Evolutionary conservation across 2,113 vertebrate species (phyloP), one percentile per base, ranked within the genome.

Genomic region (Semnornis frantzii): DNA sequence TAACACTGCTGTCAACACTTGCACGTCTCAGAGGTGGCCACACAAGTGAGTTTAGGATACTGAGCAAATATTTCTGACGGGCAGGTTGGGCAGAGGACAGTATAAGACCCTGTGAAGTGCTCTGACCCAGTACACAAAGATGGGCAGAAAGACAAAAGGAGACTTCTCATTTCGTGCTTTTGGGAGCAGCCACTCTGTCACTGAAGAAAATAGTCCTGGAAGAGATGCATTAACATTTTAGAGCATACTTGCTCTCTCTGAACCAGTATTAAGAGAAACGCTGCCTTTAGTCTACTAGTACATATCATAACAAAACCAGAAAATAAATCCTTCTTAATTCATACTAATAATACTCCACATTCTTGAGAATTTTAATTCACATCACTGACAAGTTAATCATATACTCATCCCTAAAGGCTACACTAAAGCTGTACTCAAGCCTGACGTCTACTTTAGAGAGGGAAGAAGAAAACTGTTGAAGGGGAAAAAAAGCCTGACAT

Each of bases 31-130:
- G 9, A 27, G 48, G 11, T 28, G 23, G 17, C 27, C 42, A n/a
- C 28, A 18, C 8, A 2, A 30, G 10, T 3, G 31, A 46, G 3
- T 4, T 14, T 24, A 8, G 16, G 54, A 54, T 13, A 34, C 15
- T 1, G 15, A 78, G 62, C 31, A 82, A 63, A 42, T 6, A 42
- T n/a, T 50, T 54, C 16, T 75, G 6, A 5, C 0, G 0, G 1
- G 1, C 33, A 73, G 76, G 17, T 1, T 33, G 73, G 55, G 65
- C 65, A 73, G 59, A 48, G 59, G 71, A 9, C 19, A 68, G 6
- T 2, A 27, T 19, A 25, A 37, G 39, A 10, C 3, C 14, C 58
- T 24, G 16, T 46, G 39, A n/a, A 30, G 63, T 4, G 42, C 54
- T 66, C 65, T 58, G 25, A 14, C 23, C 46, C 60, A 23, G 2